These are phyloP conservation scores for Hypothenemus hampei DNA, from an alignment of 1,140 invertebrate species.

Conservation along the genomic window DNA sequence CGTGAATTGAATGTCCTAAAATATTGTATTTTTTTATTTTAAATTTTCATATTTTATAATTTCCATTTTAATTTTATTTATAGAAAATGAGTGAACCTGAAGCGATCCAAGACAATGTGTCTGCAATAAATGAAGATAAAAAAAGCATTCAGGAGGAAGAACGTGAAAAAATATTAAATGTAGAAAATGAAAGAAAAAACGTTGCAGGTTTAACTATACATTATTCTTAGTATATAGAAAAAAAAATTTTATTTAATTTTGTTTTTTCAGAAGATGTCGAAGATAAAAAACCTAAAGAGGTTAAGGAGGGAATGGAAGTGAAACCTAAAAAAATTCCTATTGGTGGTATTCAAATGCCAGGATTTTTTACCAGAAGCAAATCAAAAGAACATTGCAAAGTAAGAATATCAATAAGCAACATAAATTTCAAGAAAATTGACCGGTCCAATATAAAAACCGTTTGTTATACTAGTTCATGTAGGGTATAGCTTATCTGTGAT, in stretches of 20 bases:
- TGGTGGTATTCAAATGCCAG: slow-evolving; percentile 76
- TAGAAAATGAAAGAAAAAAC: slow-evolving; percentile 51
- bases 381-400: slow-evolving; percentile 65
- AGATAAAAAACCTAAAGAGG: slow-evolving; percentile 52
- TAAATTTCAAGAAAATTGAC: background rate
- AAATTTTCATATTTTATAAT: too few species aligned
- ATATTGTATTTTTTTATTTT: too few species aligned
- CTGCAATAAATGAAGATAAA: slow-evolving; percentile 52
- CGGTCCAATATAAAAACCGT: too few species aligned
- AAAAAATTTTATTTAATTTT: too few species aligned
- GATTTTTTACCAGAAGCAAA: slow-evolving; percentile 70
- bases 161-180: slow-evolving; percentile 65
- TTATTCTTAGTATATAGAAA: background rate
- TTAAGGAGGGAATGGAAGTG: slow-evolving; percentile 62
- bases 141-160: slow-evolving; percentile 69
- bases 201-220: slow-evolving; percentile 30
- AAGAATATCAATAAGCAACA: slow-evolving; percentile 11
- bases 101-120: background rate
- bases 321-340: slow-evolving; percentile 77
- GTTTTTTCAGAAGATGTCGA: slow-evolving; percentile 38
- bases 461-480: too few species aligned
- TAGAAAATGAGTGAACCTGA: slow-evolving; percentile 19
- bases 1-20: too few species aligned
- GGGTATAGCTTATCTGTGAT: too few species aligned
- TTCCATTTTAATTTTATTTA: background rate